Percentiles rank a stretch among this genome's conserved stretches.
Evolutionary conservation across 2,797 vertebrate species (phyloP).

Genomic region (Tragelaphus oryx): DNA sequence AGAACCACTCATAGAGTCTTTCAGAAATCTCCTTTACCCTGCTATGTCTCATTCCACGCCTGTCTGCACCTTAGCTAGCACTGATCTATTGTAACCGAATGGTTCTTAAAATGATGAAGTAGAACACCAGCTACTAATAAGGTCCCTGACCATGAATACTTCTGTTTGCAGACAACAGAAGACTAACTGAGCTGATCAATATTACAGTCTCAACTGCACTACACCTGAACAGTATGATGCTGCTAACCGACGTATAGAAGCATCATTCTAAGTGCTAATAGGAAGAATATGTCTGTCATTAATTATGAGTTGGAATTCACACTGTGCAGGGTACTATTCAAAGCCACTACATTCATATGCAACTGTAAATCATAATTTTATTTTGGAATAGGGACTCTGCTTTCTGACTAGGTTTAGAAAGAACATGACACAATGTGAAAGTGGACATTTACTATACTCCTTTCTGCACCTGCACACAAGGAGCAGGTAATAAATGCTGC

Average conservation of each 20-base stretch:
- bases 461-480: background rate
- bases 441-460: conserved; percentile 9
- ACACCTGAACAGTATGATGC: background rate
- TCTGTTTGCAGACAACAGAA: background rate
- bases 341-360: background rate
- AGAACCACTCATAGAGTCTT: background rate
- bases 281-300: background rate
- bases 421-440: conserved; percentile 6
- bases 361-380: conserved; percentile 1
- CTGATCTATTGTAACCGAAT: background rate
- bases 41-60: background rate
- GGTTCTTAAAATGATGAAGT: conserved; percentile 5
- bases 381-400: background rate
- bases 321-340: background rate
- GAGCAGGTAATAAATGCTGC: background rate
- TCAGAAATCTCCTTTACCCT: background rate
- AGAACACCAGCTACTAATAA: background rate
- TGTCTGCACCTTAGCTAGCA: background rate
- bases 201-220: background rate
- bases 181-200: background rate
- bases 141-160: background rate
- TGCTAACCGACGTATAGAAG: background rate
- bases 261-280: background rate
- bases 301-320: background rate
- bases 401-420: conserved; percentile 1